Evolutionary conservation across 2,113 vertebrate genomes (phyloP), one percentile per base, ranked within the genome.

Genomic region (Xenopus borealis): DNA sequence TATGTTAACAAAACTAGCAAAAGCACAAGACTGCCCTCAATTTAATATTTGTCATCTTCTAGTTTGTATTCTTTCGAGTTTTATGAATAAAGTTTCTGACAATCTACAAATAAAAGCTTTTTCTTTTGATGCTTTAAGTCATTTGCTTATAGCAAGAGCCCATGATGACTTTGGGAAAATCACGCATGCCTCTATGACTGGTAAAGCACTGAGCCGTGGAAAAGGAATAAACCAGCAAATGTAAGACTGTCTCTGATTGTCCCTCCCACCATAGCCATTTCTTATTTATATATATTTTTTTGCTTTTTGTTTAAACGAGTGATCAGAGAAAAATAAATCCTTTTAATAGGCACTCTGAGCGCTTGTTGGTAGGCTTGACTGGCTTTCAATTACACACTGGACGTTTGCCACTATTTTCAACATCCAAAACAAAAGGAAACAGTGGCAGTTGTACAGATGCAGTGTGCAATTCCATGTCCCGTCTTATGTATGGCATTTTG

Each of bases 311-410:
- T 50, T 63, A 19, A 59, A 12, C 58, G 50, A 57, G 14, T 64
- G 67, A 69, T 69, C 27, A 63, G 58, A 64, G 67, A 12, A 70
- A 70, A 70, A 77, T 70, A 77, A 77, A 77, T 77, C 74, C 55
- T 57, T 77, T 69, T 69, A 69, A 77, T 70, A 70, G 66, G 64
- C 27, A 70, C 47, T 77, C 66, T 77, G 74, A 67, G 67, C 67
- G 18, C 70, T 77, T 63, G 59, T 70, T 77, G 61, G 74, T 64
- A 63, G 67, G 67, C 74, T 45, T 70, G 74, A 69, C 59, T 77
- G 59, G 33, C 66, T 77, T 77, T 77, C 74, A 76, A 76, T 76
- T 76, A 76, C 73, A 76, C 74, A 77, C 67, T 77, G 61, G 74
- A 40, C 61, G 59, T 30, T 64, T 76, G 62, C 57, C 58, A 45